Base-by-base conservation (phyloP, 2,797 vertebrate genomes). In the Megalops cyprinoides region DNA sequence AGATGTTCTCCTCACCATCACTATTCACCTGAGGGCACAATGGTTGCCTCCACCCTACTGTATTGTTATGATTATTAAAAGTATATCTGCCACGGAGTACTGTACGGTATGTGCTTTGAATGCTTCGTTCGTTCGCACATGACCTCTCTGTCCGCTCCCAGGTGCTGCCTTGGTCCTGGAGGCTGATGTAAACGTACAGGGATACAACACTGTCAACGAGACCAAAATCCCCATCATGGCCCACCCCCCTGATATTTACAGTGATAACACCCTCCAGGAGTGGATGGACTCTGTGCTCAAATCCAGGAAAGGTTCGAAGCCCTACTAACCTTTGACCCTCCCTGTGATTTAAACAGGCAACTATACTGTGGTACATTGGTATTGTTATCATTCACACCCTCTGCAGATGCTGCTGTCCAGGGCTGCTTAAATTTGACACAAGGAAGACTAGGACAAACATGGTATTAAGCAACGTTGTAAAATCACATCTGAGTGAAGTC, bases 191-290 rank as follows among this genome's bases (percentile, higher is more conserved):
- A 97, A 88, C 0, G 55, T 95, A 10, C 86, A 96, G 83, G 95
- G 95, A 60, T 83, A 93, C 44, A 84, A 89, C 73, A 96, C 96
- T 0, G 58, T 9, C 74, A 90, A 90, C 18, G 87, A 94, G 86
- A 94, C 93, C 2, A 86, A 89, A 0, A 81, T 93, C 39, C 96
- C 96, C 0, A 95, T 97, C 84, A 97, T 97, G 96, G 96, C 96
- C 0, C 96, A 97, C 60, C 95, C 95, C 0, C 96, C 96, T 0
- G 81, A 75, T 44, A 80, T 96, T 74, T 90, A 92, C 60, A 97
- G 96, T 28, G 94, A 97, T 87, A 97, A 96, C 88, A 95, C 94
- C 8, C 87, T 97, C 73, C 84, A 96, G 80, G 88, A 96, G 18
- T 97, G 96, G 95, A 84, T 97, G 86, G 91, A 95, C 18, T 77